Conservation (phyloP, 2,797 vertebrate genomes). For the Crypturellus tataupa region DNA sequence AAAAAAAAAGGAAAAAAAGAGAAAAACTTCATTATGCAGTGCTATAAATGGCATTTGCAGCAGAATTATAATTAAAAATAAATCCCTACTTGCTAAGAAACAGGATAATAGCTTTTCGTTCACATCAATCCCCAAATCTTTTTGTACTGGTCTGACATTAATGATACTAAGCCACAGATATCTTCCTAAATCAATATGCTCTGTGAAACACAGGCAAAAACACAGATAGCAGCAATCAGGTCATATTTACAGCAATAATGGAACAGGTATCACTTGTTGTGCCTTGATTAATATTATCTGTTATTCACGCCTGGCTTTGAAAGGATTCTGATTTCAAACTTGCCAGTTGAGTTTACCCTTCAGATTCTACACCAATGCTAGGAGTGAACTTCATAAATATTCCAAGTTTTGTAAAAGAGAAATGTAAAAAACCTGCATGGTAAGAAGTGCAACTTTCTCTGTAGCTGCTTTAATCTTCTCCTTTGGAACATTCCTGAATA, state of each 20-base stretch:
- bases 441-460: neutral
- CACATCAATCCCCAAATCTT: neutral
- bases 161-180: neutral
- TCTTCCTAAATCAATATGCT: neutral
- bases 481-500: neutral
- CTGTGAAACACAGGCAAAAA: neutral
- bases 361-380: neutral
- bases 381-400: neutral
- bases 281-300: neutral
- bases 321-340: conserved; percentile 18
- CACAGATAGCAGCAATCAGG: neutral
- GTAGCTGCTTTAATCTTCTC: neutral
- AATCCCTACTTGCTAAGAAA: neutral
- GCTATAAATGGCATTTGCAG: neutral
- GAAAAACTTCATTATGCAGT: neutral
- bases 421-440: neutral
- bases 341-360: neutral
- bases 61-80: neutral
- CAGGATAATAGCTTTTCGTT: neutral
- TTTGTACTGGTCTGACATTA: neutral
- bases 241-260: neutral
- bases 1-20: neutral
- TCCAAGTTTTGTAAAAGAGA: neutral
- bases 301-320: neutral
- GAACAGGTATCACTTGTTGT: neutral